Evolutionary conservation across 2,888 invertebrate genomes (phyloP).

Genomic region (Macrosoma leucophasiata): DNA sequence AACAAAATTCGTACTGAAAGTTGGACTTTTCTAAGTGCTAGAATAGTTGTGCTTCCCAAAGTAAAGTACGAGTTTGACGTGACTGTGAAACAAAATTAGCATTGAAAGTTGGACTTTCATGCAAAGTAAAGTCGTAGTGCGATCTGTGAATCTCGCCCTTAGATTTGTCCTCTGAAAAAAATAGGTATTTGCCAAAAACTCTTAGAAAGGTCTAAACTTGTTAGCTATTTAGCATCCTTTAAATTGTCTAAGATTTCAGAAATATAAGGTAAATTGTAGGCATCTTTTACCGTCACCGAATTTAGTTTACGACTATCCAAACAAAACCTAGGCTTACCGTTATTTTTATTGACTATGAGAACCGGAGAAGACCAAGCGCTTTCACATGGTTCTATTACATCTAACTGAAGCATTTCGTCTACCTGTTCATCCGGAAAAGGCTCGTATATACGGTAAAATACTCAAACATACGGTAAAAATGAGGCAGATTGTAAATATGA

Average conservation of each 20-base stretch:
- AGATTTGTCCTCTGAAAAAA: constrained; percentile 10
- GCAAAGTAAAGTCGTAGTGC: too few species aligned
- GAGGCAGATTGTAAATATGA: too few species aligned
- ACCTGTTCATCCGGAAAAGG: constrained; percentile 19
- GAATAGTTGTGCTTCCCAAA: too few species aligned
- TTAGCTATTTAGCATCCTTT: constrained; percentile 7
- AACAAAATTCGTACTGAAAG: too few species aligned
- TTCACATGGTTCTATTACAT: constrained; percentile 26
- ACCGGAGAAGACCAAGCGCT: constrained; percentile 30
- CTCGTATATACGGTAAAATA: too few species aligned
- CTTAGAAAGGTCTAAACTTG: constrained; percentile 7
- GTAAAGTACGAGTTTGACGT: too few species aligned
- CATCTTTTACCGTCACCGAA: constrained; percentile 19
- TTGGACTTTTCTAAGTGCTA: too few species aligned
- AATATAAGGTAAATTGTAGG: constrained; percentile 19
- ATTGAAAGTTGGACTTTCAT: too few species aligned
- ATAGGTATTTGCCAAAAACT: constrained; percentile 10
- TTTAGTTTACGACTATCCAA: constrained; percentile 27
- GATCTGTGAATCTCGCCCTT: too few species aligned
- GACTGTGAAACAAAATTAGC: too few species aligned
- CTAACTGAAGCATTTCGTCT: constrained; percentile 26
- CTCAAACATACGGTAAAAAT: too few species aligned
- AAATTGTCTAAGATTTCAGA: constrained; percentile 20
- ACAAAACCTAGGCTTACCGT: constrained; percentile 27
- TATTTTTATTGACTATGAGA: constrained; percentile 22